phyloP scores from a whole-genome alignment of 2,888 invertebrate species.

The Dasypogon diadema region DNA sequence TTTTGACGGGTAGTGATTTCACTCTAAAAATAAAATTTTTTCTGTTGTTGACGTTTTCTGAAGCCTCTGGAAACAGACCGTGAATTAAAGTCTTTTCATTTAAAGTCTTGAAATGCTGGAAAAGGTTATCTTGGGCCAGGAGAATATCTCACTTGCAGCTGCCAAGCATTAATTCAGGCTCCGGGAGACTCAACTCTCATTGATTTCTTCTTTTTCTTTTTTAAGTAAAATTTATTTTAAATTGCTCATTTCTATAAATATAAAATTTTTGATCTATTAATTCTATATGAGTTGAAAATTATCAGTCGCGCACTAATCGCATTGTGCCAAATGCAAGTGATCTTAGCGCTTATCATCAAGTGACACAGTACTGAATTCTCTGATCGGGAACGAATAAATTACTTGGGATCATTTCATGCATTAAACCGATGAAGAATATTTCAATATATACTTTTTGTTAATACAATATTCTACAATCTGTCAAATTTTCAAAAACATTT shows the following conservation, averaged over 20 bases:
- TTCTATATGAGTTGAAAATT: too few relatives aligned
- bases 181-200: background rate
- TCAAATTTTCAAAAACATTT: too few relatives aligned
- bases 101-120: background rate
- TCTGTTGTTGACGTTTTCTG: background rate
- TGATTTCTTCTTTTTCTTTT: background rate
- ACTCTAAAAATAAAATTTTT: background rate
- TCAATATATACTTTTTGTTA: too few relatives aligned
- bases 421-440: too few relatives aligned
- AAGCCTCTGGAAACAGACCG: background rate
- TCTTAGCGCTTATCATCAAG: background rate
- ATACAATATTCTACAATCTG: too few relatives aligned
- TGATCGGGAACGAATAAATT: too few relatives aligned
- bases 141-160: conserved; percentile 1
- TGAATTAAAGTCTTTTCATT: background rate
- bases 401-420: too few relatives aligned
- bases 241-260: background rate
- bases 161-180: background rate
- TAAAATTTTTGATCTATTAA: background rate
- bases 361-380: too few relatives aligned
- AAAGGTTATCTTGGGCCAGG: background rate
- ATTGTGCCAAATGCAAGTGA: too few relatives aligned
- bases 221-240: background rate
- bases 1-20: background rate
- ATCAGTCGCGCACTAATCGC: background rate